Evolutionary conservation across 2,113 vertebrate genomes (phyloP).

Genomic region (Oceanites oceanicus): DNA sequence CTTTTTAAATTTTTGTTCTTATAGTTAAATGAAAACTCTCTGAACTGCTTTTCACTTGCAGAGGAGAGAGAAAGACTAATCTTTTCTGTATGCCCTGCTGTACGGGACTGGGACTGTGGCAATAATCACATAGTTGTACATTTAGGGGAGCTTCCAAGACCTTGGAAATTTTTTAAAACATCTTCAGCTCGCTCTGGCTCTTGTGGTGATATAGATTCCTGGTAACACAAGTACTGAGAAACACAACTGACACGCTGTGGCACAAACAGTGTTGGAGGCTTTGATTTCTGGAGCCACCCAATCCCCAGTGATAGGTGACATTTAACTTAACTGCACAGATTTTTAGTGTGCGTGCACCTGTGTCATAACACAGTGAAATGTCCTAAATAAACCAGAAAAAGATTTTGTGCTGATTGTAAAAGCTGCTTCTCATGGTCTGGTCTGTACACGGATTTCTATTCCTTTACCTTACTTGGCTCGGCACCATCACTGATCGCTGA

Average conservation of each 20-base stretch:
- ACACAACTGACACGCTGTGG: neutral
- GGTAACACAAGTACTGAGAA: neutral
- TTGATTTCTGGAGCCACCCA: neutral
- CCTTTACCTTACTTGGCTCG: neutral
- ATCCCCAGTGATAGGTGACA: neutral
- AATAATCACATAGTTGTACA: neutral
- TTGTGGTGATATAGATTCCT: neutral
- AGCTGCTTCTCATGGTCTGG: neutral
- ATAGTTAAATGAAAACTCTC: neutral
- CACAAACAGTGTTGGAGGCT: neutral
- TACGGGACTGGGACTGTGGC: neutral
- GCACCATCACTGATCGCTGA: accelerated
- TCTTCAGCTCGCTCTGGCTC: neutral
- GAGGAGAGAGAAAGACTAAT: neutral
- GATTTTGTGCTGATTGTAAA: neutral
- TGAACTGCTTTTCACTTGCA: neutral
- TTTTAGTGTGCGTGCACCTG: accelerated
- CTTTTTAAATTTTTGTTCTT: neutral
- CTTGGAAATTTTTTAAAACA: neutral
- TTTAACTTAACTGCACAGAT: accelerated
- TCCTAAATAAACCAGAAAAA: neutral
- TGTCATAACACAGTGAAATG: neutral
- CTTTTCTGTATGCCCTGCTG: neutral
- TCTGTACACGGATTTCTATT: neutral
- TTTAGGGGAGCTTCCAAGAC: neutral